These are phyloP conservation scores for Delphinapterus leucas DNA, from an alignment of 2,113 vertebrate species.

Conservation along the genomic window DNA sequence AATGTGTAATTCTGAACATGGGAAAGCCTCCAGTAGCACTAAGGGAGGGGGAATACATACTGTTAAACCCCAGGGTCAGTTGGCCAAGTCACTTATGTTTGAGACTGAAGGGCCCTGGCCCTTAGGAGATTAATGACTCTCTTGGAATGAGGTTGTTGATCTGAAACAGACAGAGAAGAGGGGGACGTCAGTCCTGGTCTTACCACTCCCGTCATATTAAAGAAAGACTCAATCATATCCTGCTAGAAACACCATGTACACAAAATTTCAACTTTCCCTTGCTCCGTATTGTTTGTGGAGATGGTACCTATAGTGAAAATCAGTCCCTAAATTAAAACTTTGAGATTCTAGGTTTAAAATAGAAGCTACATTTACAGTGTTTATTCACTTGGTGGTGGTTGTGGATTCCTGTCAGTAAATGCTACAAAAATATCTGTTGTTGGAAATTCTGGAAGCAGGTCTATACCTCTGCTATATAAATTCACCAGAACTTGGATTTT, in stretches of 20 bases:
- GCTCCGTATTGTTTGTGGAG: conserved; percentile 28
- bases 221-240: neutral
- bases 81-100: neutral
- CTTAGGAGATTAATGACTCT: neutral
- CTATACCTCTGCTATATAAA: neutral
- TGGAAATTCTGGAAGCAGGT: conserved; percentile 26
- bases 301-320: neutral
- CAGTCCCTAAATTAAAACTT: conserved; percentile 52
- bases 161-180: neutral
- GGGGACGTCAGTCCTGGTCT: neutral
- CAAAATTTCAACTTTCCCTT: neutral
- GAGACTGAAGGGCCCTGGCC: neutral
- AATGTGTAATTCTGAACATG: neutral
- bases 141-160: neutral
- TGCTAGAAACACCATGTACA: neutral
- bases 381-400: conserved; percentile 61
- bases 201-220: neutral
- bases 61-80: neutral
- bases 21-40: neutral
- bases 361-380: conserved; percentile 65
- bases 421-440: conserved; percentile 34
- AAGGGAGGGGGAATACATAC: neutral
- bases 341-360: conserved; percentile 33
- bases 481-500: neutral
- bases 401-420: conserved; percentile 53